phyloP scores from a whole-genome alignment of 2,797 vertebrate genomes.

The Aeoliscus strigatus region DNA sequence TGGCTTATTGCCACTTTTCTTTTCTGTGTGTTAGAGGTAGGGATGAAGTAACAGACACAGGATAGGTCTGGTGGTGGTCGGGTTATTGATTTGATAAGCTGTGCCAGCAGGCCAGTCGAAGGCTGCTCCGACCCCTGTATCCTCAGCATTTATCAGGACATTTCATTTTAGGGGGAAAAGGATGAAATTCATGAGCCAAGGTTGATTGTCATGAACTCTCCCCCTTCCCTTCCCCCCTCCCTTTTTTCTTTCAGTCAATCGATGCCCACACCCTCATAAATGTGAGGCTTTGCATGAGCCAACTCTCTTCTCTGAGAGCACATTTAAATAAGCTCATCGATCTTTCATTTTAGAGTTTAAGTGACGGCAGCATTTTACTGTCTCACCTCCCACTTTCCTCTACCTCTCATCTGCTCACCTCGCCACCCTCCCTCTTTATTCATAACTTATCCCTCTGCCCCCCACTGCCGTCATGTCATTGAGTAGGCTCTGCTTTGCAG shows the following conservation, averaged over 20 bases:
- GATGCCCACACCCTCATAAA: slow-evolving; percentile 71
- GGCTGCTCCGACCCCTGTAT: slow-evolving; percentile 41
- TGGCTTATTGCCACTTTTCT: slow-evolving; percentile 3
- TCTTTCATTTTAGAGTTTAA: slow-evolving; percentile 76
- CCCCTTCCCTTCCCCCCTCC: background rate
- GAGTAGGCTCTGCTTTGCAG: slow-evolving; percentile 50
- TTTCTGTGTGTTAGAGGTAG: slow-evolving; percentile 2
- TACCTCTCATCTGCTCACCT: slow-evolving; percentile 52
- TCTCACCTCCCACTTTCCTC: slow-evolving; percentile 28
- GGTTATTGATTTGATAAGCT: slow-evolving; percentile 59
- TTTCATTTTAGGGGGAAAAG: slow-evolving; percentile 66
- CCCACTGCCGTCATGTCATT: slow-evolving; percentile 27
- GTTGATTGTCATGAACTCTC: slow-evolving; percentile 57
- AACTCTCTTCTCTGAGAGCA: slow-evolving; percentile 64
- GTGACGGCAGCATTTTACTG: slow-evolving; percentile 72
- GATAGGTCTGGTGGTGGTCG: slow-evolving; percentile 16
- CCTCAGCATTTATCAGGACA: slow-evolving; percentile 49
- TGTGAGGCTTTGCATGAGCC: slow-evolving; percentile 68
- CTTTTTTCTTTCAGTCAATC: slow-evolving; percentile 47
- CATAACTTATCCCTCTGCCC: slow-evolving; percentile 39
- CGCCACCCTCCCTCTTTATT: slow-evolving; percentile 43
- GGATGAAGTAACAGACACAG: slow-evolving; percentile 28
- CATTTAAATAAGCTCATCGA: slow-evolving; percentile 76
- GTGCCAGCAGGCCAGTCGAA: slow-evolving; percentile 58
- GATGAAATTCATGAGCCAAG: slow-evolving; percentile 65